phyloP scores from a whole-genome alignment of 2,113 vertebrate species.

The Charadrius vociferus region DNA sequence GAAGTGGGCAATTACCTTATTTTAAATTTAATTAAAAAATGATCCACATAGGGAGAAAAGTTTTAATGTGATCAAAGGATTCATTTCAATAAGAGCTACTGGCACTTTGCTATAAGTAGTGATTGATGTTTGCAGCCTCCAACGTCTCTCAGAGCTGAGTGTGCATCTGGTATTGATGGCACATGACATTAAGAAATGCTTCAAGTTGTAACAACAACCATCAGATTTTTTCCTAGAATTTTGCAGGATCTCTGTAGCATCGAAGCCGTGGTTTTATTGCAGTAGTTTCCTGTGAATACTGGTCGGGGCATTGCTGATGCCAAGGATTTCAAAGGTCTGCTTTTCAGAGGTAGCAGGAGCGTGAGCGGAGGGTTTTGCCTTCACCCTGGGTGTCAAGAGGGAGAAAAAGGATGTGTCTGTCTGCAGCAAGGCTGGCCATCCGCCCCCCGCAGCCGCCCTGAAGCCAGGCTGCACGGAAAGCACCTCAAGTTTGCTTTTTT shows the following conservation, averaged over 20 bases:
- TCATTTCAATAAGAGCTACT: background rate
- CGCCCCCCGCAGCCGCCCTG: no score
- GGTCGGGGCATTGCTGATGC: background rate
- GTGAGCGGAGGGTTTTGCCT: background rate
- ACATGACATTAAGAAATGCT: background rate
- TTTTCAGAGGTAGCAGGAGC: background rate
- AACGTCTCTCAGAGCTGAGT: rapidly evolving
- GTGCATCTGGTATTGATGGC: background rate
- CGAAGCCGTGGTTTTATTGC: background rate
- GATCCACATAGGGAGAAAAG: conserved; percentile 35
- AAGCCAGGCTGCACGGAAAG: background rate
- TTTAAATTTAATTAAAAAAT: conserved; percentile 65
- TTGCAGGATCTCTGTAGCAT: background rate
- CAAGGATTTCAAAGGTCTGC: background rate
- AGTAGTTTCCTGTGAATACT: no score
- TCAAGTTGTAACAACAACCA: background rate
- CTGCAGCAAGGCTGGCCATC: no score
- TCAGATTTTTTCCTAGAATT: background rate
- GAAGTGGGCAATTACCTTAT: conserved; percentile 59
- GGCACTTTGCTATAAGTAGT: background rate
- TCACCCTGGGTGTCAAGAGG: background rate
- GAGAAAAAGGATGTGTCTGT: background rate
- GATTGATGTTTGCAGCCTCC: background rate
- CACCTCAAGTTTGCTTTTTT: background rate
- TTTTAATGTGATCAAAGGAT: conserved; percentile 23